These are phyloP conservation scores for Takifugu ocellatus DNA, from an alignment of 2,797 vertebrate genomes.

Conservation along the genomic window DNA sequence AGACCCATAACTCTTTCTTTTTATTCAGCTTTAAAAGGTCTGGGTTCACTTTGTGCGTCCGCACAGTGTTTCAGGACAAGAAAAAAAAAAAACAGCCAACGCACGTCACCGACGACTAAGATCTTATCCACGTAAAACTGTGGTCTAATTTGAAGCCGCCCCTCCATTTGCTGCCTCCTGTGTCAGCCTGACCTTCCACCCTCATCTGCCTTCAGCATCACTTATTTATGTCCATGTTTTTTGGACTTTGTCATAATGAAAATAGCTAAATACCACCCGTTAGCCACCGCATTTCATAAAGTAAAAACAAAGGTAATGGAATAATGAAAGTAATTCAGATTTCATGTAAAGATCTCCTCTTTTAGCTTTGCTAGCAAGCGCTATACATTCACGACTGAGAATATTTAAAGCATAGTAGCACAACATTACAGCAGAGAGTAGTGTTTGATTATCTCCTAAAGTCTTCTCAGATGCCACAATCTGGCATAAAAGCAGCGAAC, in stretches of 20 bases:
- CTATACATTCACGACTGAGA: not conserved
- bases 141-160: constrained; percentile 56
- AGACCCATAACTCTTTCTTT: constrained; percentile 29
- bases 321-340: not conserved
- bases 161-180: constrained; percentile 48
- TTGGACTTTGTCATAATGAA: constrained; percentile 22
- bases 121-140: constrained; percentile 34
- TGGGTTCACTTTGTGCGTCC: constrained; percentile 19
- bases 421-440: not conserved
- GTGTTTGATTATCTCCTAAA: not conserved
- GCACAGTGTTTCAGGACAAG: no score
- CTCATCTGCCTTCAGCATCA: constrained; percentile 22
- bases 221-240: constrained; percentile 20
- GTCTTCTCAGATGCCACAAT: not conserved
- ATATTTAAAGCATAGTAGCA: constrained; percentile 2
- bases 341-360: no score
- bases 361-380: no score
- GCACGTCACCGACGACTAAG: constrained; percentile 32
- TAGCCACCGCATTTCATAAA: constrained; percentile 13
- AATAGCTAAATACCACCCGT: constrained; percentile 23
- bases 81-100: no score
- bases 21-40: constrained; percentile 38
- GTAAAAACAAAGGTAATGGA: not conserved
- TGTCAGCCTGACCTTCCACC: constrained; percentile 58
- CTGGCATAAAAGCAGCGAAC: no score